Base-by-base conservation (phyloP, 2,113 vertebrate species). In the Piprites chloris region DNA sequence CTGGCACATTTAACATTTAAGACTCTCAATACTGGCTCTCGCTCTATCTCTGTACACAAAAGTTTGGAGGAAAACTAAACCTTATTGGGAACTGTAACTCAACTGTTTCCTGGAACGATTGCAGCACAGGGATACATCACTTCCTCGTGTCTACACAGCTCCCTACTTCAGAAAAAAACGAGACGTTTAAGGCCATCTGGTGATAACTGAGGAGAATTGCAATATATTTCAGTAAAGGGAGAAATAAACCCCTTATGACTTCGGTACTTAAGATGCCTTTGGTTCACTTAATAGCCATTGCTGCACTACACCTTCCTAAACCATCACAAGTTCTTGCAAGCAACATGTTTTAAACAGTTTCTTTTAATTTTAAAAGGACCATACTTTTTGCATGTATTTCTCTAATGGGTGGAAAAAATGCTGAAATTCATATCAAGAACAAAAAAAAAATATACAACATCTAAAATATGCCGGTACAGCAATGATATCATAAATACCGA, bases 121-220 rank as follows among this genome's bases (percentile, higher is more conserved):
- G 76, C 83, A 72, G 89, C 41, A 52, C 20, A 46, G 11, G 14
- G 47, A 84, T 26, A 93, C 95, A 96, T 96, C 94, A 97, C 93
- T 97, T 97, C 96, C 96, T 95, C 14, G 3, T 53, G 46, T 9
- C 13, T 61, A 37, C 65, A 93, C 44, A 58, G 61, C 62, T 65
- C 11, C 23, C 6, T 30, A 37, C 11, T 78, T 86, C 23, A 37
- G 41, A 81, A 95, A 92, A 44, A 3, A 3, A 12, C 4, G 8
- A 18, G 27, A 95, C 50, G 81, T 90, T 78, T 50, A 84, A 19
- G 66, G 96, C 96, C 96, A 90, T 9, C 96, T 97, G 56, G 85
- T 95, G 96, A 68, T 61, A 86, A 81, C 37, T 58, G 18, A 28
- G 26, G 28, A 96, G 92, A 87, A 96, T 46, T 96, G 89, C 92